A percentile compares a stretch with the other conserved stretches of the same genome.
Evolutionary conservation across 2,888 invertebrate species (phyloP).

Genomic region (Tineola bisselliella): DNA sequence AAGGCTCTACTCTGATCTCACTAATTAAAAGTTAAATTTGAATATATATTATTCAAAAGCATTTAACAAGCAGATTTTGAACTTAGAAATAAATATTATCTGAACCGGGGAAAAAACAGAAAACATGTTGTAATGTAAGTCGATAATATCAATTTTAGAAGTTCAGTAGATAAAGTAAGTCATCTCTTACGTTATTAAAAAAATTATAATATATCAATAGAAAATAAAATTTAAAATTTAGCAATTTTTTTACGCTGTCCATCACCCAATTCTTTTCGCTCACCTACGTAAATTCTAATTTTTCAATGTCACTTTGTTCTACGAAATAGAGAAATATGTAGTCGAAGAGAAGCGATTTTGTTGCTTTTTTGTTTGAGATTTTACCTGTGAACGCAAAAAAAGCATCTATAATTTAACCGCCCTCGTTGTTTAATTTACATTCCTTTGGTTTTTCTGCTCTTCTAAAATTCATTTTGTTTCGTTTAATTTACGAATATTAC

Average conservation of each 20-base stretch:
- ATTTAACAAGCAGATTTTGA: too few relatives aligned
- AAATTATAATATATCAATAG: too few relatives aligned
- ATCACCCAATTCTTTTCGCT: neutral
- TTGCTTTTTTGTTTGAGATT: neutral
- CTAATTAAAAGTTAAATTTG: too few relatives aligned
- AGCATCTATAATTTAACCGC: neutral
- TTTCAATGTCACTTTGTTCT: neutral
- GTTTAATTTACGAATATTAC: neutral
- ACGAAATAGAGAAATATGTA: neutral
- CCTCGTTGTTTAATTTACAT: neutral
- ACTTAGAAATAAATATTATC: too few relatives aligned
- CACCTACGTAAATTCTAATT: neutral
- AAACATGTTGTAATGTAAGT: too few relatives aligned
- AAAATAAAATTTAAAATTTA: neutral
- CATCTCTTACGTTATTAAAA: too few relatives aligned
- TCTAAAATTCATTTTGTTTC: neutral
- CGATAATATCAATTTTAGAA: too few relatives aligned
- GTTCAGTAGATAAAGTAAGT: too few relatives aligned
- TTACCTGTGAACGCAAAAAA: neutral
- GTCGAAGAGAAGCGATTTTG: neutral
- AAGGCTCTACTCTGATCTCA: too few relatives aligned
- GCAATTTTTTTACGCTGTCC: neutral
- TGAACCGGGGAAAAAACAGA: too few relatives aligned
- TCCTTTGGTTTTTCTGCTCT: neutral
- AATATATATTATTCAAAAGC: too few relatives aligned